Percentiles rank a stretch among this genome's conserved stretches.
Evolutionary conservation across 2,113 vertebrate genomes (phyloP).

Genomic region (Pterocles burchelli): DNA sequence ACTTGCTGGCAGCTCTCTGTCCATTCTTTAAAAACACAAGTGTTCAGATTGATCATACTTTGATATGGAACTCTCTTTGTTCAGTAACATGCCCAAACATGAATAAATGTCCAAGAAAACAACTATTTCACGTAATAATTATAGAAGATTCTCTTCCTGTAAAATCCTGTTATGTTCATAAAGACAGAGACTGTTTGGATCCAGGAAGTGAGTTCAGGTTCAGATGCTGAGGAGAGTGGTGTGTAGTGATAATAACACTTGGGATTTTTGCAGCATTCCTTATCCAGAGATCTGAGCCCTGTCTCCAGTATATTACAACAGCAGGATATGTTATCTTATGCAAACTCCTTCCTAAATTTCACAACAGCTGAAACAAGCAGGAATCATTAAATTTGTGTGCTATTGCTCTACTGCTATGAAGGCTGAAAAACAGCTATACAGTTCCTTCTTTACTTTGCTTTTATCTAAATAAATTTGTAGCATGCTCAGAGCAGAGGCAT

Average conservation of each 20-base stretch:
- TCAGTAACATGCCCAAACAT: not conserved
- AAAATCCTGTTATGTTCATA: conserved; percentile 15
- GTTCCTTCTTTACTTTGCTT: not conserved
- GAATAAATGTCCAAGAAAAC: not conserved
- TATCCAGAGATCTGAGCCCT: conserved; percentile 52
- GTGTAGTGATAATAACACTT: conserved; percentile 17
- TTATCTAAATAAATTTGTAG: not conserved
- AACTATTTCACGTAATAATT: not conserved
- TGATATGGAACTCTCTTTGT: not conserved
- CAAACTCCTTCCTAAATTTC: conserved; percentile 71
- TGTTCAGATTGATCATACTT: not conserved
- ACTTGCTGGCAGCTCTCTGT: not conserved
- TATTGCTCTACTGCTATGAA: not conserved
- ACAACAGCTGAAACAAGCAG: conserved; percentile 59
- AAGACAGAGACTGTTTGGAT: conserved; percentile 2
- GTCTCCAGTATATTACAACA: conserved; percentile 62
- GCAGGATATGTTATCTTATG: conserved; percentile 63
- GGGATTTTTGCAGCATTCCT: conserved; percentile 16
- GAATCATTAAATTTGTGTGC: conserved; percentile 52
- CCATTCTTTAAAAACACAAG: not conserved
- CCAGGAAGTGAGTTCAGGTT: conserved; percentile 53
- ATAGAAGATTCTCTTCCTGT: not conserved
- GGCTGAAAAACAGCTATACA: conserved; percentile 22
- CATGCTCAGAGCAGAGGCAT: not conserved
- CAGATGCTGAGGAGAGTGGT: conserved; percentile 42